Evolutionary conservation across 2,888 invertebrate genomes (phyloP), one percentile per base, ranked within the genome.

Genomic region (Hartigia nigra): DNA sequence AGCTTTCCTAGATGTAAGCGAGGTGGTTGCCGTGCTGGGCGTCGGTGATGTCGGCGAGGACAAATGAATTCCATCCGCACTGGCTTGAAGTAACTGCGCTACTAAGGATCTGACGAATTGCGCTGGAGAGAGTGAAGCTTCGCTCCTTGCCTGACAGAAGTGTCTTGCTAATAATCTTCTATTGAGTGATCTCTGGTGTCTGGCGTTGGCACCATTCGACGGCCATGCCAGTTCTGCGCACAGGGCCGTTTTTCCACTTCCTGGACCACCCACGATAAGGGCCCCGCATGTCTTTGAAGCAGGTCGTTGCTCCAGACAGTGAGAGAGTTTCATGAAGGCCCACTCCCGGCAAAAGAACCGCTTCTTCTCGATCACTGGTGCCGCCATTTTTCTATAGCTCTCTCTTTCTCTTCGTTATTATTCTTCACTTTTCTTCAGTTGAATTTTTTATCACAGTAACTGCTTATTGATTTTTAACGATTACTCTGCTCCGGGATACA

Each of bases 161-260:
- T 98, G 98, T 88, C 97, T 95, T 0, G 98, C 97, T 76, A 98
- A 92, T 34, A 98, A 92, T 76, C 97, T 93, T 77, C 96, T 93
- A 89, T 96, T 96, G 31, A 97, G 92, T 0, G 95, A 94, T 69
- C 96, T 92, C 89, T 96, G 96, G 85, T 96, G 95, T 70, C 95
- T 91, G 76, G 95, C 95, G 70, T 94, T 93, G 0, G 95, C 93
- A 0, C 95, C 95, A 14, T 92, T 93, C 0, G 95, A 95, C 0
- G 96, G 96, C 91, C 94, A 94, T 70, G 95, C 95, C 70, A 97
- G 91, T 89, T 98, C 97, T 79, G 95, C 95, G 89, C 97, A 96
- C 74, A 98, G 93, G 35, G 98, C 97, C 9, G 98, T 98, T 91
- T 99, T 99, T 0, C 99, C 99, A 84, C 97, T 97, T 32, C 98